Evolutionary conservation across 2,888 invertebrate species (phyloP), one percentile per base, ranked within the genome.

Genomic region (Cabera pusaria): DNA sequence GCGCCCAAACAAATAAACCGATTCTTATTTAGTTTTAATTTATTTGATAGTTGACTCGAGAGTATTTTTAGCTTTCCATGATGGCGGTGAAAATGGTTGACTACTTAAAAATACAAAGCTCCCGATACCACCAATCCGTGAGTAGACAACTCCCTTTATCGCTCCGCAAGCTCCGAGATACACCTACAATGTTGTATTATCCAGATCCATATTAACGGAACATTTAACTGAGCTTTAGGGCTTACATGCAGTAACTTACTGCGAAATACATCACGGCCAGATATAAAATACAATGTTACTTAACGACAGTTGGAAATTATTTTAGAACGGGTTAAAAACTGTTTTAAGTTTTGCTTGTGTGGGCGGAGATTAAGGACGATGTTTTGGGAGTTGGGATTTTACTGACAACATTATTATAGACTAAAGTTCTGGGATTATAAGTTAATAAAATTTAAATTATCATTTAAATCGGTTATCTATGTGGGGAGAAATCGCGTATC

Each of bases 181-280:
- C 25, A 43, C 40, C 41, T 52, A 64, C 63, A 62, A 60, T 52
- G 60, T 60, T 29, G 42, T 42, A 56, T 54, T 53, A 42, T 34
- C 47, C 40, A 55, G 28, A 47, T 21, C 14, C 6, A 29, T 34
- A 47, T 57, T 57, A 55, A 58, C 54, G 44, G 40, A 52, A 48
- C 46, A 59, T 49, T 33, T 28, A 34, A 34, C 34, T 34, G 28
- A 40, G 34, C 20, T 33, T 24, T 7, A 10, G 16, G 9, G 11
- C 23, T 6, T 28, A 29, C 19, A 23, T 40, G 20, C 5, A 23
- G 14, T 33, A 17, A 17, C n/a, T 14, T 14, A 14, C 14, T 4
- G 14, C 14, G 4, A 14, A 14, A 14, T 14, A 14, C 14, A 14
- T 14, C 4, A 14, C 14, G 2, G 2, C 2, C 14, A 29, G 4